Base-by-base conservation (phyloP, 2,888 invertebrate genomes). In the Apotomis betuletana region DNA sequence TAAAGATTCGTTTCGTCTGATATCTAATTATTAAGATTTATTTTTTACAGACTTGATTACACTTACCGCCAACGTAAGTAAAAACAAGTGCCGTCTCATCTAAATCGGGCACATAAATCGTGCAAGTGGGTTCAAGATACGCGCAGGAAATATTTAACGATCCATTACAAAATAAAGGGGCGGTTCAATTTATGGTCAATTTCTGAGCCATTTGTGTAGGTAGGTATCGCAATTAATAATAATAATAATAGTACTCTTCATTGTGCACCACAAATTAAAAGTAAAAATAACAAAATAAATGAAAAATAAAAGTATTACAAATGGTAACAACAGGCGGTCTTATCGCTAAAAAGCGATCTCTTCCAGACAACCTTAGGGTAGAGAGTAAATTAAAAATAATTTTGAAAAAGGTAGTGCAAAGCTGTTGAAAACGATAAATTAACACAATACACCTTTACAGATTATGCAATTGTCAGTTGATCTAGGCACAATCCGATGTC, bases 381-480 rank as follows among this genome's bases (percentile, higher is more conserved):
- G n/a, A n/a, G n/a, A n/a, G n/a, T n/a, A n/a, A n/a, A n/a, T n/a
- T n/a, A n/a, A n/a, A n/a, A n/a, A n/a, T n/a, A n/a, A n/a, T n/a
- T n/a, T n/a, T n/a, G n/a, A n/a, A n/a, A n/a, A n/a, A n/a, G n/a
- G n/a, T n/a, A n/a, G n/a, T n/a, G n/a, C n/a, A n/a, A n/a, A n/a
- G n/a, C n/a, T n/a, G n/a, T n/a, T n/a, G n/a, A n/a, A n/a, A n/a
- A n/a, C n/a, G n/a, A n/a, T n/a, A n/a, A n/a, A n/a, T n/a, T n/a
- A n/a, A n/a, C n/a, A n/a, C n/a, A n/a, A n/a, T n/a, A n/a, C n/a
- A n/a, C n/a, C n/a, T n/a, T n/a, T n/a, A n/a, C n/a, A n/a, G n/a
- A n/a, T n/a, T n/a, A n/a, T n/a, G n/a, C n/a, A n/a, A 46, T 65
- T 70, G 59, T 54, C 12, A 46, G 27, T 71, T 58, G 61, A 67